Conservation (phyloP, 2,113 vertebrate genomes). For the Anhinga rufa region DNA sequence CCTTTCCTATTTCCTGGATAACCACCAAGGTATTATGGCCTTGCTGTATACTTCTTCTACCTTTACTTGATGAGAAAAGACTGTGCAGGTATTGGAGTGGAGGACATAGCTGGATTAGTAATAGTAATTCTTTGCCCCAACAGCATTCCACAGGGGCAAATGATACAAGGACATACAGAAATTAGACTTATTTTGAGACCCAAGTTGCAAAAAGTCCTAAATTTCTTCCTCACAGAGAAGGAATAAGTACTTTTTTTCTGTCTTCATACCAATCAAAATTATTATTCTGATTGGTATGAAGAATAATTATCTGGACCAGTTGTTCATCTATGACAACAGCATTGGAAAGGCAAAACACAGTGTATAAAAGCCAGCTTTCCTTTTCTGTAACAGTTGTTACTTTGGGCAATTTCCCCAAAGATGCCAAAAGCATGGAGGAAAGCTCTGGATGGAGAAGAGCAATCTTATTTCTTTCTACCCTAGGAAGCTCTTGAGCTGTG, state of each 20-base stretch:
- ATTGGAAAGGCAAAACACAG: not conserved
- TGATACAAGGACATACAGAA: not conserved
- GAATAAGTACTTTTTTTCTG: not conserved
- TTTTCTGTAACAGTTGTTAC: not conserved
- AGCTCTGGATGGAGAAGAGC: not conserved
- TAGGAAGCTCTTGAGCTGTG: not conserved
- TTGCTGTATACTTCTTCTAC: not conserved
- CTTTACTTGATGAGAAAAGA: not conserved
- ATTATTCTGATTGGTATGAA: not conserved
- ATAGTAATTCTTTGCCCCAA: not conserved
- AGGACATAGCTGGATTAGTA: fast-evolving
- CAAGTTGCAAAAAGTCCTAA: not conserved
- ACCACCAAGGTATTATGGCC: not conserved
- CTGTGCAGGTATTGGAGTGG: not conserved
- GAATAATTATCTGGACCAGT: not conserved
- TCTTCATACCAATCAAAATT: not conserved
- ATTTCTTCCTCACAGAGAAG: not conserved
- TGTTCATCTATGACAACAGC: not conserved
- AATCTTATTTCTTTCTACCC: not conserved
- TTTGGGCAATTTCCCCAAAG: not conserved
- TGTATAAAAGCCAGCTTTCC: not conserved
- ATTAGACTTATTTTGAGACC: not conserved
- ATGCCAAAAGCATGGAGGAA: not conserved
- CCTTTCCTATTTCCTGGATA: not conserved
- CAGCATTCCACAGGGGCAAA: not conserved